Percentiles rank a stretch among this genome's conserved stretches.
These are phyloP conservation scores for Agapornis roseicollis DNA, from an alignment of 2,113 vertebrate genomes.

Conservation along the genomic window DNA sequence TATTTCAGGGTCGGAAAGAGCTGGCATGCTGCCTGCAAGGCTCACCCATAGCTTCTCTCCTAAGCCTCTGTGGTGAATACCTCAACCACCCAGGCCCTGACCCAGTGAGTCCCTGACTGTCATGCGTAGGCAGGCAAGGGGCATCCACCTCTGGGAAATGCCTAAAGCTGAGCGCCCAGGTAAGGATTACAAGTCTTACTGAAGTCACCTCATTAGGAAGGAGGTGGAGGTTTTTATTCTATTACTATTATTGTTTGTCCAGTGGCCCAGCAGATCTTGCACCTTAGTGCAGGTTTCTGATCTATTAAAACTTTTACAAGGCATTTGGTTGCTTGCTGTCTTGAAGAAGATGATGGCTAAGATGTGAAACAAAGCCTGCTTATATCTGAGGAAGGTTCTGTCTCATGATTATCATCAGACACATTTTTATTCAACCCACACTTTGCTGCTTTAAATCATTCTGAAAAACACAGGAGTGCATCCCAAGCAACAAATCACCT, in stretches of 20 bases:
- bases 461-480: neutral
- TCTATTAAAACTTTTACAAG: neutral
- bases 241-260: neutral
- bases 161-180: neutral
- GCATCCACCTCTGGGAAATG: neutral
- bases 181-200: neutral
- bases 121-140: fast-evolving
- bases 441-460: neutral
- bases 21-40: fast-evolving
- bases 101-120: neutral
- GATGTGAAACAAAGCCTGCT: neutral
- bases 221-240: fast-evolving
- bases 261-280: neutral
- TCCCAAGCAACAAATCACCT: neutral
- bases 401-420: neutral
- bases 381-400: neutral
- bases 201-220: neutral
- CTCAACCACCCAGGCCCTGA: neutral
- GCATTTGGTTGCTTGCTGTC: neutral
- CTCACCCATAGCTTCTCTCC: neutral
- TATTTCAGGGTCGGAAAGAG: neutral
- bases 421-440: neutral
- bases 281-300: neutral
- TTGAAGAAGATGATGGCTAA: neutral
- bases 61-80: neutral